Percentiles rank a stretch among this genome's conserved stretches.
phyloP scores from a whole-genome alignment of 2,888 invertebrate species.

The Limnephilus lunatus region DNA sequence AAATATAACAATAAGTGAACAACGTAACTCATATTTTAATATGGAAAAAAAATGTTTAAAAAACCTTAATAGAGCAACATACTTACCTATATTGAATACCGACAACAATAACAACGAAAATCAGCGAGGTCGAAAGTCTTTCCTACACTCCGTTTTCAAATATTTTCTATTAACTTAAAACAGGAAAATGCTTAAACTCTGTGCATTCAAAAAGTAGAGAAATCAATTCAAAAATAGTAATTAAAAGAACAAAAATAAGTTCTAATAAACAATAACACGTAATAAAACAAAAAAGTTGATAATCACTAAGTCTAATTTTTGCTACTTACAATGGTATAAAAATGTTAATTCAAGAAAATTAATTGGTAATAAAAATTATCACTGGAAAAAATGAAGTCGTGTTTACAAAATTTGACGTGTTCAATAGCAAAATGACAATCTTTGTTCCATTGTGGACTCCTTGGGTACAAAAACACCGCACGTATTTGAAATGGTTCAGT shows the following conservation, averaged over 20 bases:
- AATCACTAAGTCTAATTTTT: too few species aligned
- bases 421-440: background rate
- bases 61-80: too few species aligned
- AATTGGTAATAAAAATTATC: background rate
- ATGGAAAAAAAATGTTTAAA: too few species aligned
- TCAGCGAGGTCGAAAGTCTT: too few species aligned
- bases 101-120: too few species aligned
- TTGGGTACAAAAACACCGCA: background rate
- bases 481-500: constrained; percentile 12
- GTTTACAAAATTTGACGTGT: background rate
- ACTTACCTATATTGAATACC: too few species aligned
- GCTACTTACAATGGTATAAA: background rate
- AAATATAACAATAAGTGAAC: too few species aligned
- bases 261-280: background rate
- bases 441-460: background rate
- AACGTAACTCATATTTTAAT: too few species aligned
- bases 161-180: background rate
- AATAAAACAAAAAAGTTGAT: background rate
- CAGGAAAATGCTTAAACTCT: background rate
- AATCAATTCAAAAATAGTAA: background rate
- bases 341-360: background rate
- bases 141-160: background rate
- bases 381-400: background rate
- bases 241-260: background rate
- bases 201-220: background rate